Evolutionary conservation across 1,140 invertebrate genomes (phyloP).

Genomic region (Schlechtendalia chinensis): DNA sequence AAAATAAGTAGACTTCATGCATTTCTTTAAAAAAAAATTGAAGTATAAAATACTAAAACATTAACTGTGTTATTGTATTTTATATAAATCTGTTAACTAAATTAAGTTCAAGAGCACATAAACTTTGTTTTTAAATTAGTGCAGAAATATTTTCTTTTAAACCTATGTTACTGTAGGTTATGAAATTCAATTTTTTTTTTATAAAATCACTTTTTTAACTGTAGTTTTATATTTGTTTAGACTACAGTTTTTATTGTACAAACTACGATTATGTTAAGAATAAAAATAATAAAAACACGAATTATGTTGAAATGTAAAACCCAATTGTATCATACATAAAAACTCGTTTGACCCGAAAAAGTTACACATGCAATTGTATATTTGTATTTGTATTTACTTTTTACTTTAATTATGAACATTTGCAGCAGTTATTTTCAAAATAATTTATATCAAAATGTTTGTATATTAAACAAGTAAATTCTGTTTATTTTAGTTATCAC

Average conservation of each 20-base stretch:
- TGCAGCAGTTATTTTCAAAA: background rate
- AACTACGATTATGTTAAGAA: background rate
- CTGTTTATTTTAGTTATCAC: background rate
- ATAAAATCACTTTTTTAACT: slow-evolving; percentile 1
- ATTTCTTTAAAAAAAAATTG: background rate
- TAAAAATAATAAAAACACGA: background rate
- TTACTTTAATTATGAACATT: background rate
- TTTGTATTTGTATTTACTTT: background rate
- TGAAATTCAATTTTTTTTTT: background rate
- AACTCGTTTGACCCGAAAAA: background rate
- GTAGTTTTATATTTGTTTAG: slow-evolving; percentile 12
- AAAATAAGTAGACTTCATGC: too few species aligned
- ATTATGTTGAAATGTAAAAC: slow-evolving; percentile 10
- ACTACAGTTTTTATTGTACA: background rate
- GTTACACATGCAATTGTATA: slow-evolving; percentile 4
- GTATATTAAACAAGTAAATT: background rate
- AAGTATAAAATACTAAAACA: too few species aligned
- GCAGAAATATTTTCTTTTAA: background rate
- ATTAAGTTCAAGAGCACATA: background rate
- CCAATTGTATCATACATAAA: slow-evolving; percentile 23
- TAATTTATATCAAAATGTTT: background rate
- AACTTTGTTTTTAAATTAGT: slow-evolving; percentile 9
- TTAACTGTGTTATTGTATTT: background rate
- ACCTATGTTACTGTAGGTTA: background rate
- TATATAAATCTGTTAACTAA: background rate